phyloP scores from a whole-genome alignment of 2,888 invertebrate species.

The Drosophila stalkeri region DNA sequence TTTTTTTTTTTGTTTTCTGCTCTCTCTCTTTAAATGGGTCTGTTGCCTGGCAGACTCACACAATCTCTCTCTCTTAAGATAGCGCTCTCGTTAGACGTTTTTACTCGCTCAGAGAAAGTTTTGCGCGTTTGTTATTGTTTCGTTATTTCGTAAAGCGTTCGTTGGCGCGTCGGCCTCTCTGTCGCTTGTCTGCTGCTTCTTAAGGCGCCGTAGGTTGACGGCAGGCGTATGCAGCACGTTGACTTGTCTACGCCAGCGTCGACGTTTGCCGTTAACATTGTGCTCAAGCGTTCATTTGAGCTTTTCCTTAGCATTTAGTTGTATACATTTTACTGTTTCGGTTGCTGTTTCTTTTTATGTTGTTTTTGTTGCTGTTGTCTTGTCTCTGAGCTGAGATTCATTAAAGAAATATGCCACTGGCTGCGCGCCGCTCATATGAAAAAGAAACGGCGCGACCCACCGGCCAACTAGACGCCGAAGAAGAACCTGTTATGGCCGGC shows the following conservation, averaged over 20 bases:
- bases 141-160: slow-evolving; percentile 75
- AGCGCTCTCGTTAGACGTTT: slow-evolving; percentile 29
- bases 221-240: slow-evolving; percentile 66
- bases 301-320: slow-evolving; percentile 49
- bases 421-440: slow-evolving; percentile 27
- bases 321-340: slow-evolving; percentile 28
- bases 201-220: slow-evolving; percentile 16
- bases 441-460: slow-evolving; percentile 53
- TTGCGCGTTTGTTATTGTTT: slow-evolving; percentile 80
- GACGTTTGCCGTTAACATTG: slow-evolving; percentile 39
- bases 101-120: slow-evolving; percentile 73
- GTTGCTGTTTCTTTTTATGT: slow-evolving; percentile 13
- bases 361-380: slow-evolving; percentile 11
- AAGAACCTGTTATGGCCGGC: slow-evolving; percentile 74
- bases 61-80: slow-evolving; percentile 24
- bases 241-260: slow-evolving; percentile 54
- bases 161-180: slow-evolving; percentile 52
- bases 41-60: slow-evolving; percentile 35
- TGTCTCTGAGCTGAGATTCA: slow-evolving; percentile 62
- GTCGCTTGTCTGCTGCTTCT: slow-evolving; percentile 14
- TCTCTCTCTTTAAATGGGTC: slow-evolving; percentile 29
- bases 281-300: slow-evolving; percentile 42
- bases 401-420: slow-evolving; percentile 75
- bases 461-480: slow-evolving; percentile 58
- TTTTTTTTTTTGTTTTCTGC: neutral